Percentiles rank a stretch among this genome's conserved stretches.
phyloP scores from a whole-genome alignment of 1,140 invertebrate species.

The Hylaeus anthracinus region DNA sequence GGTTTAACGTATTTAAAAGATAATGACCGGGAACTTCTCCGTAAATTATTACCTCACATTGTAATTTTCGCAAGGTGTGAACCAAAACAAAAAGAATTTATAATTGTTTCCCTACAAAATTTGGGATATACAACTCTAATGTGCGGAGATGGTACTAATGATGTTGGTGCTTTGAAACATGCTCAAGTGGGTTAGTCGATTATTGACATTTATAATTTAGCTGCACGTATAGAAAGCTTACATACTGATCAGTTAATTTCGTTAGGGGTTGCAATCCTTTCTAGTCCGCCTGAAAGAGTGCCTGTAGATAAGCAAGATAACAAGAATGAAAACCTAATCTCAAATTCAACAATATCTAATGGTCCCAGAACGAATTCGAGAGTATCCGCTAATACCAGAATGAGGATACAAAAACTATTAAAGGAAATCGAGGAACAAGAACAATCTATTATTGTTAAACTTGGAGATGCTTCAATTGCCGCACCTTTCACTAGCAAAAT shows the following conservation, averaged over 20 bases:
- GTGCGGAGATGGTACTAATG: constrained; percentile 99
- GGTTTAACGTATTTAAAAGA: constrained; percentile 88
- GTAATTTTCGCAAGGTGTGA: constrained; percentile 96
- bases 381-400: constrained; percentile 75
- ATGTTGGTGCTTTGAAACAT: constrained; percentile 99
- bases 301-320: constrained; percentile 73
- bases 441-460: constrained; percentile 92
- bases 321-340: constrained; percentile 40
- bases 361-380: constrained; percentile 66
- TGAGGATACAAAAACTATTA: constrained; percentile 88
- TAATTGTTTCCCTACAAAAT: constrained; percentile 93
- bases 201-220: neutral
- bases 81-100: constrained; percentile 98
- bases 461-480: constrained; percentile 99
- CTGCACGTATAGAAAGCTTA: neutral
- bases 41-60: constrained; percentile 90
- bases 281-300: constrained; percentile 89
- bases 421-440: constrained; percentile 97
- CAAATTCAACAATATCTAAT: constrained; percentile 64
- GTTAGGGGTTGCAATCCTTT: constrained; percentile 92
- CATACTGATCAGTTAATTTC: constrained; percentile 54
- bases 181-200: constrained; percentile 91
- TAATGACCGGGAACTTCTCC: constrained; percentile 84
- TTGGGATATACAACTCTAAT: constrained; percentile 96
- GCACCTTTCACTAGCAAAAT: constrained; percentile 99